Base-by-base conservation (phyloP, 2,888 invertebrate species). In the Chironomus tentans region DNA sequence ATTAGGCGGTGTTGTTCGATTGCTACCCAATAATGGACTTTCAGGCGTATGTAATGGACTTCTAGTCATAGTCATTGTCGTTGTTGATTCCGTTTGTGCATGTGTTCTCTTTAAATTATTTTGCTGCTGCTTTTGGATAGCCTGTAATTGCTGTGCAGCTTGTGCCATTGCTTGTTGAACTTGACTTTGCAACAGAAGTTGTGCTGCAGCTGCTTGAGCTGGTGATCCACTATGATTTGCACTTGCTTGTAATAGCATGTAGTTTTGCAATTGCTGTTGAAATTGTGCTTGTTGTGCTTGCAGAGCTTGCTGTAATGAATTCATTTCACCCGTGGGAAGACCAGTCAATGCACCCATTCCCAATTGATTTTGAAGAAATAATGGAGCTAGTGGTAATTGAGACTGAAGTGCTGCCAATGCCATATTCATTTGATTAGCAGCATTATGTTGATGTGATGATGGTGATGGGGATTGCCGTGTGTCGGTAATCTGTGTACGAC, bases 131-230 rank as follows among this genome's bases (percentile, higher is more conserved):
- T 91, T 90, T 79, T 93, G 93, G 77, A 94, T 85, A 79, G 92
- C 92, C 81, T 93, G 93, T 77, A 93, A 86, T 82, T 93, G 93
- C 81, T 93, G 93, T 47, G 93, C 92, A 56, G 93, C 93, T 83
- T 94, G 94, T 56, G 92, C 92, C 81, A 94, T 90, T 4, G 92
- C 92, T 82, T 94, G 94, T 83, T 91, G 91, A 15, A 76, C 76
- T 4, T 82, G 92, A 83, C 92, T 92, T 82, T 92, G 92, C 75
- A 92, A 83, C 82, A 92, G 89, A 81, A 92, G 91, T 81, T 92
- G 92, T 28, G 91, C 87, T 79, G 90, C 84, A 28, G 85, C 84
- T 80, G 88, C 76, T 72, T 76, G 76, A 12, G 70, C 62, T 70
- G 77, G 65, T 46, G 38, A 68, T 13, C 46, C 61, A 12, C 61